Evolutionary conservation across 2,888 invertebrate genomes (phyloP), one percentile per base, ranked within the genome.

Genomic region (Phasia obesa): DNA sequence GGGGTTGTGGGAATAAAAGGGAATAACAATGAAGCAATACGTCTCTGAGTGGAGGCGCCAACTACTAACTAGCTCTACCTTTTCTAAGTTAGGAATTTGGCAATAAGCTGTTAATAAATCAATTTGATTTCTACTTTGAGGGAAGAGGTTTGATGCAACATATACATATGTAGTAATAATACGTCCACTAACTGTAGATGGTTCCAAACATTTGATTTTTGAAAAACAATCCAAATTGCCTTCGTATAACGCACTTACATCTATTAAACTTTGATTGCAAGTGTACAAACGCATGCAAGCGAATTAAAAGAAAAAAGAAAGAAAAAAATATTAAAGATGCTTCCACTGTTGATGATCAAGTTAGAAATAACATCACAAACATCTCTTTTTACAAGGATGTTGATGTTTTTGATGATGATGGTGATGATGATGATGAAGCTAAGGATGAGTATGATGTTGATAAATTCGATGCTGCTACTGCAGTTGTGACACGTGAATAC

Each of bases 401-500:
- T 69, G 44, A 42, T 62, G 80, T 62, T 31, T 59, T 60, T 62
- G 44, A 67, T 80, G 77, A 69, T 82, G 69, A 59, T 70, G 51
- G 38, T 21, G n/a, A 69, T 51, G 51, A 44, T 47, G 42, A 53
- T 62, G 67, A 25, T 75, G 62, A 62, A 47, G 35, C n/a, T n/a
- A n/a, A n/a, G n/a, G n/a, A n/a, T n/a, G n/a, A n/a, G 38, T 19
- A 67, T 49, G 49, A 42, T 44, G 38, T 44, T 60, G 65, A 31
- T 74, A 60, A 60, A 44, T 47, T 31, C 47, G 31, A 27, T 70
- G 25, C 55, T 55, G 59, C 11, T 51, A 27, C 21, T 79, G 65
- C 27, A 19, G 38, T 15, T 59, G 79, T 76, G 79, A 83, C 83
- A 79, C 79, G 69, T 77, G 47, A 78, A 55, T 65, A 60, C 51